phyloP scores from a whole-genome alignment of 2,797 vertebrate species.

The Muscicapa comitata region DNA sequence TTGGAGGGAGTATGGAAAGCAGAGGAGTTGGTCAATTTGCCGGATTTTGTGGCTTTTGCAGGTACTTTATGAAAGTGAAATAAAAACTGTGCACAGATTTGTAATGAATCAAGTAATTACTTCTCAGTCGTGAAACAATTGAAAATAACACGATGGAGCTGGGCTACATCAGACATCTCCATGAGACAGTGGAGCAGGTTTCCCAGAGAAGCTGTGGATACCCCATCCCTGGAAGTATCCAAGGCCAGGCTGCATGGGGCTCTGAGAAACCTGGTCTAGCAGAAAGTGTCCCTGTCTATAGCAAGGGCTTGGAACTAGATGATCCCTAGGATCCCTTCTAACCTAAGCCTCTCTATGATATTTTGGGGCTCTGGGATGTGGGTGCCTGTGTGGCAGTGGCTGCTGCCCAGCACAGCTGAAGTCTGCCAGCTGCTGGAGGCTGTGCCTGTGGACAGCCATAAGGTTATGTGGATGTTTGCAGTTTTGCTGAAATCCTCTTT shows the following conservation, averaged over 20 bases:
- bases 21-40: not conserved
- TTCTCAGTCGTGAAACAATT: not conserved
- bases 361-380: fast-evolving
- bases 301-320: not conserved
- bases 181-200: not conserved
- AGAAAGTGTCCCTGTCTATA: not conserved
- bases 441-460: not conserved
- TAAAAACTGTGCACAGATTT: not conserved
- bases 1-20: not conserved
- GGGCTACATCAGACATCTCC: not conserved
- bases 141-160: not conserved
- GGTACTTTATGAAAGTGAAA: not conserved
- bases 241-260: not conserved
- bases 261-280: not conserved
- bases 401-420: not conserved
- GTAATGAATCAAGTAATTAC: not conserved
- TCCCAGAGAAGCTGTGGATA: not conserved
- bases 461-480: not conserved
- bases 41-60: not conserved
- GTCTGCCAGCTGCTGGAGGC: not conserved
- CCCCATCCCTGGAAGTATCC: not conserved
- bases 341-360: not conserved
- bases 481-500: not conserved
- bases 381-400: not conserved
- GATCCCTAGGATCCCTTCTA: not conserved